Conservation (phyloP, 2,797 vertebrate species). For the Acrocephalus scirpaceus region DNA sequence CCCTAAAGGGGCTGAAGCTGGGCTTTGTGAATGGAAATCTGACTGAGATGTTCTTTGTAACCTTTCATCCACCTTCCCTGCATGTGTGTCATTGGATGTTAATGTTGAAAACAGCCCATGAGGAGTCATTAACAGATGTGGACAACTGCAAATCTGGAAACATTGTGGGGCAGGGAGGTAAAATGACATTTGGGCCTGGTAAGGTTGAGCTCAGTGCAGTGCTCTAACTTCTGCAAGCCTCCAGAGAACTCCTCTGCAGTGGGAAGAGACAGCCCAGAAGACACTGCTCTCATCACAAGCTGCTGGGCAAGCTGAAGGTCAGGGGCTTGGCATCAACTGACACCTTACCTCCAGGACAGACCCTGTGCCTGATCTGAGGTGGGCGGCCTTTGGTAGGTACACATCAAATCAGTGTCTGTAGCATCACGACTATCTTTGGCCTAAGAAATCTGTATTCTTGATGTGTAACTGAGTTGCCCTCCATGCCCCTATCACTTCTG, state of each 20-base stretch:
- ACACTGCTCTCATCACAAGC: background rate
- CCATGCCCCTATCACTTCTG: background rate
- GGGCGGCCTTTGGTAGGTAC: background rate
- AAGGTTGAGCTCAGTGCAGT: background rate
- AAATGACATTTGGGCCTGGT: background rate
- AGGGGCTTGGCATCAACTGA: background rate
- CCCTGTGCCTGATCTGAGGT: background rate
- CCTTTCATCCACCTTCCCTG: background rate
- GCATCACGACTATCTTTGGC: background rate
- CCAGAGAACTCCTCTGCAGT: background rate
- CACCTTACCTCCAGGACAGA: background rate
- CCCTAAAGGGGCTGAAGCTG: background rate
- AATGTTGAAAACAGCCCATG: rapidly evolving
- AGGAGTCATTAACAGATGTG: background rate
- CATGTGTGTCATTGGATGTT: background rate
- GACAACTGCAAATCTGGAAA: background rate
- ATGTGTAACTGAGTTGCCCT: background rate
- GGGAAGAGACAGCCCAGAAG: background rate
- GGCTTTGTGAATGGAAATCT: background rate
- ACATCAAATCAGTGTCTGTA: background rate
- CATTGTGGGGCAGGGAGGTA: background rate
- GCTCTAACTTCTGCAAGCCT: background rate
- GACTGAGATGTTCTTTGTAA: background rate
- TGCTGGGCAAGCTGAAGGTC: background rate
- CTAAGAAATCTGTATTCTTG: background rate